These are phyloP conservation scores for Indicator indicator DNA, from an alignment of 2,113 vertebrate species.

Conservation along the genomic window DNA sequence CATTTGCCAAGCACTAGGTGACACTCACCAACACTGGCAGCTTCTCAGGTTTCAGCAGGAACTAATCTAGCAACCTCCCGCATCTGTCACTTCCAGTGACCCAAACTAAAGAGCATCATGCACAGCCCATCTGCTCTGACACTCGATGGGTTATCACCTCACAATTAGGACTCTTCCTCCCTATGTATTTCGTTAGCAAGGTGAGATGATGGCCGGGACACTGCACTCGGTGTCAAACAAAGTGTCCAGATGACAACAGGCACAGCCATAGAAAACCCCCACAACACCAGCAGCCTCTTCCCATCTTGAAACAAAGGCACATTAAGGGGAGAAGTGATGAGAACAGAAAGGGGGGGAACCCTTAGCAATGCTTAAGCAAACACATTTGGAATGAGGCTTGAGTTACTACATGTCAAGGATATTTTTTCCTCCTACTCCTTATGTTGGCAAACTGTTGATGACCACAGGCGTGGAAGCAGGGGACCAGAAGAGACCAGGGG, in stretches of 20 bases:
- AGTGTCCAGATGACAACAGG: constrained; percentile 37
- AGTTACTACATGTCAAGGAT: constrained; percentile 46
- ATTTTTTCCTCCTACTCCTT: neutral
- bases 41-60: constrained; percentile 77
- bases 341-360: constrained; percentile 18
- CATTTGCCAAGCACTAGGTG: constrained; percentile 67
- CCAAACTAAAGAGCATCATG: constrained; percentile 65
- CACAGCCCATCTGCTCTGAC: constrained; percentile 46
- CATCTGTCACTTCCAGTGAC: constrained; percentile 81
- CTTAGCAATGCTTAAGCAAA: constrained; percentile 70
- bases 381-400: constrained; percentile 61
- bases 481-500: constrained; percentile 52
- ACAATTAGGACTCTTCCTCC: constrained; percentile 53
- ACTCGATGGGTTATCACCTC: constrained; percentile 57
- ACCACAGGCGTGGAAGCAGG: constrained; percentile 53
- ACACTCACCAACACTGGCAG: constrained; percentile 71
- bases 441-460: constrained; percentile 65
- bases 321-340: constrained; percentile 38
- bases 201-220: constrained; percentile 23
- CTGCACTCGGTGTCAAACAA: constrained; percentile 56
- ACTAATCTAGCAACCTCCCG: constrained; percentile 68
- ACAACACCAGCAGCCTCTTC: constrained; percentile 31
- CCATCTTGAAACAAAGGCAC: constrained; percentile 47
- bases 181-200: constrained; percentile 46
- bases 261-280: neutral